Conservation (phyloP, 53 echinoderm and acorn worm genomes). For the Echinometra lucunter region DNA sequence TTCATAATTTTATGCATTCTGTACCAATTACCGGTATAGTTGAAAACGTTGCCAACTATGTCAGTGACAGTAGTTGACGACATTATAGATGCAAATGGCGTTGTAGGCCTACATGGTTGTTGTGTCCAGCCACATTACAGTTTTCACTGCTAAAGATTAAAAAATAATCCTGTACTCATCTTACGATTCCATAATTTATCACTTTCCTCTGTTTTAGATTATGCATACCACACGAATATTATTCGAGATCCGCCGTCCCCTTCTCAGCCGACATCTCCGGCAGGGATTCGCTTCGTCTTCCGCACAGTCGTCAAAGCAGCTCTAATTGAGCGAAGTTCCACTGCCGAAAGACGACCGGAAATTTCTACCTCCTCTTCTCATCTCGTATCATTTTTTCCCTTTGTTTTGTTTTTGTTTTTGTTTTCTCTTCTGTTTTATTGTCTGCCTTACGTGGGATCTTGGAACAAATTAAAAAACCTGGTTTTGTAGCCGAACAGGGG, state of each 20-base stretch:
- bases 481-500: neutral
- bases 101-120: neutral
- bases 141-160: neutral
- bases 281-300: neutral
- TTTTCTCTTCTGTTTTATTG: too few relatives aligned
- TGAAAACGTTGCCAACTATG: too few relatives aligned
- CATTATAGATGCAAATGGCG: neutral
- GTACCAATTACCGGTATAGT: too few relatives aligned
- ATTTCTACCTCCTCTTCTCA: constrained; percentile 7
- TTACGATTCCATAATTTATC: neutral
- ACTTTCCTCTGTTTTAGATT: neutral
- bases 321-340: constrained; percentile 52
- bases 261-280: neutral
- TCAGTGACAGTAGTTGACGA: neutral
- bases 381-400: neutral
- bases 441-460: neutral
- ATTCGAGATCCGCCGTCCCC: neutral
- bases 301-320: constrained; percentile 31
- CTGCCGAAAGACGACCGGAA: constrained; percentile 2
- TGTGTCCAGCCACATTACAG: neutral
- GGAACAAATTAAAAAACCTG: neutral
- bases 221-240: neutral
- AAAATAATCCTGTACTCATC: neutral
- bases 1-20: too few relatives aligned
- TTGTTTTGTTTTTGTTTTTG: too few relatives aligned